Evolutionary conservation across 1,140 invertebrate species (phyloP), one percentile per base, ranked within the genome.

Genomic region (Drosophila orena): DNA sequence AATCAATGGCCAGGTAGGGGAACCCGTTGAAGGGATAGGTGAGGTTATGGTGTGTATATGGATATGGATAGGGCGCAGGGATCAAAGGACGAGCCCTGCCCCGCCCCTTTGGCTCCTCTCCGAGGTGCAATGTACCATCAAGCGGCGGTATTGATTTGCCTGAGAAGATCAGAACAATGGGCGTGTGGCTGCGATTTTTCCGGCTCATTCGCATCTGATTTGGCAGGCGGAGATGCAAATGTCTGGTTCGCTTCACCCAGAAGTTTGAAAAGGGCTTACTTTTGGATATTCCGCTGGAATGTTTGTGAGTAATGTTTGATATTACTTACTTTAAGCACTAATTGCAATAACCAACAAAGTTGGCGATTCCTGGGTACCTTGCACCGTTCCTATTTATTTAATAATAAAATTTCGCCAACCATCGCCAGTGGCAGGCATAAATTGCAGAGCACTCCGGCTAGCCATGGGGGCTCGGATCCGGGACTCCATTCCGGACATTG

Each of bases 1-100:
- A 88, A 88, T 88, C 84, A 88, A 88, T 88, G 84, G 79, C 77
- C 84, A 84, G 68, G 61, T 65, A 43, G 77, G 34, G 46, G 46
- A 46, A 52, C 37, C 59, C 53, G 49, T 22, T 37, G 30, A 12
- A 24, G 62, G 60, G 15, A 30, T 15, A 17, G 34, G 68, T n/a
- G 10, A 47, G 10, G 30, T 8, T 8, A 30, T 30, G 59, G 34
- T 38, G 24, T 4, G 27, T 14, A 50, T 38, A 22, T 15, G 50
- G 37, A 49, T 34, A 15, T n/a, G 47, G 4, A 30, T 52, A 34
- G 50, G 64, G 60, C 37, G 30, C 12, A 27, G 47, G 65, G 75
- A 61, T 38, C 40, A 44, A 40, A 47, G 34, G 53, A 37, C 47
- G 27, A 4, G 22, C 20, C 20, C 12, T 11, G 3, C 43, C 14